These are phyloP conservation scores for Tuberolachnus salignus DNA, from an alignment of 2,888 invertebrate species.

Conservation along the genomic window DNA sequence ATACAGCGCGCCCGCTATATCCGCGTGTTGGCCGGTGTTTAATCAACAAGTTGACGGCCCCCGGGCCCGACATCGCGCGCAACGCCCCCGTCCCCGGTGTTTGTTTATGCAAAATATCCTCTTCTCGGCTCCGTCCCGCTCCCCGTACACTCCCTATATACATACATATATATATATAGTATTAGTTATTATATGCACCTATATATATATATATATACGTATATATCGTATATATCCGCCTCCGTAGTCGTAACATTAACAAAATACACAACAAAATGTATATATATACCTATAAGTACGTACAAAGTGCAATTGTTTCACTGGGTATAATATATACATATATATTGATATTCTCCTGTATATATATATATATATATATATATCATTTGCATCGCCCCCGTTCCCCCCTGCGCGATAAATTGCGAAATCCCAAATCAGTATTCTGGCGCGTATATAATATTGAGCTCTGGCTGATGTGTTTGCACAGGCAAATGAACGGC, in stretches of 20 bases:
- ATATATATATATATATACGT: not conserved
- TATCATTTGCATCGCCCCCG: conserved; percentile 19
- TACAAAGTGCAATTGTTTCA: conserved; percentile 34
- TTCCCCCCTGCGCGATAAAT: not conserved
- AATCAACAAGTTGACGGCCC: conserved; percentile 52
- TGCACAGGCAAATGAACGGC: conserved; percentile 35
- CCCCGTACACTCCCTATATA: not conserved
- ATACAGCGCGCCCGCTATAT: not conserved
- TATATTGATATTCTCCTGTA: not conserved
- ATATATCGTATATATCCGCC: not conserved
- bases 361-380: not conserved
- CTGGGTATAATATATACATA: conserved; percentile 7
- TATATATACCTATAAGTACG: not conserved
- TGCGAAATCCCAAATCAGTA: conserved; percentile 52
- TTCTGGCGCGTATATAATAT: conserved; percentile 13
- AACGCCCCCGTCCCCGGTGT: not conserved
- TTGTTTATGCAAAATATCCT: conserved; percentile 39
- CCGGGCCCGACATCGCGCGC: not conserved
- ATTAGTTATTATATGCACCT: no score
- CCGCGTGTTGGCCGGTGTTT: conserved; percentile 22
- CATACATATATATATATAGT: not conserved
- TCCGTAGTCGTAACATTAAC: conserved; percentile 36
- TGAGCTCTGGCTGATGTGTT: conserved; percentile 37
- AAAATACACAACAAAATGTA: conserved; percentile 33
- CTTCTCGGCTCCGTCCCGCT: not conserved